Evolutionary conservation across 2,113 vertebrate genomes (phyloP), one percentile per base, ranked within the genome.

Genomic region (Ictalurus furcatus): DNA sequence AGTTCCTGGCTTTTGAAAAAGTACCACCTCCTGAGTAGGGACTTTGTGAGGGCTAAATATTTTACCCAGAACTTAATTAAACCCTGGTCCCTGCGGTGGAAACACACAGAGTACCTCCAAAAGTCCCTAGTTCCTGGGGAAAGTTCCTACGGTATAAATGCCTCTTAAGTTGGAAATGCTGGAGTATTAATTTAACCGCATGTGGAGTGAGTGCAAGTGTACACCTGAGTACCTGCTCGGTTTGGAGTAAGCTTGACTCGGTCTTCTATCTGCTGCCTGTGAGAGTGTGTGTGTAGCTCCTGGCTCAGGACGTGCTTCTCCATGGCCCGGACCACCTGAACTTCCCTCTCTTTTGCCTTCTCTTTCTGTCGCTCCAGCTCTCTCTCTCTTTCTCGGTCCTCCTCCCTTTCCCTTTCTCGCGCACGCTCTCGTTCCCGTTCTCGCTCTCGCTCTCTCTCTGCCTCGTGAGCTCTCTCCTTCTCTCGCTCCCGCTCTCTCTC

Each of bases 241-340:
- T 96, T 95, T 0, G 97, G 96, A 0, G 94, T 96, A 92, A 98
- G 93, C 92, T 98, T 99, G 93, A 84, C 94, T 88, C 97, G 93
- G 34, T 99, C 98, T 88, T 99, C 98, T 0, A 91, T 14, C 56
- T 97, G 97, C 14, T 94, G 92, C 63, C 97, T 96, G 90, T 97
- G 95, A 54, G 95, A 16, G 85, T 80, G 82, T 7, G 59, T 6
- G 34, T 90, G 97, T 71, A 98, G 94, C 91, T 99, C 94, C 90
- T 88, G 89, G 37, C 52, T 90, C 84, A 98, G 94, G 93, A 98
- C 97, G 80, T 97, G 95, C 19, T 95, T 97, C 91, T 99, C 98
- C 94, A 97, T 95, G 88, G 95, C 96, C 95, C 98, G 98, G 91
- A 97, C 95, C 0, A 96, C 96, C 94, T 96, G 97, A 92, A 98